Conservation (phyloP, 2,888 invertebrate species). For the Calameuta idolon region DNA sequence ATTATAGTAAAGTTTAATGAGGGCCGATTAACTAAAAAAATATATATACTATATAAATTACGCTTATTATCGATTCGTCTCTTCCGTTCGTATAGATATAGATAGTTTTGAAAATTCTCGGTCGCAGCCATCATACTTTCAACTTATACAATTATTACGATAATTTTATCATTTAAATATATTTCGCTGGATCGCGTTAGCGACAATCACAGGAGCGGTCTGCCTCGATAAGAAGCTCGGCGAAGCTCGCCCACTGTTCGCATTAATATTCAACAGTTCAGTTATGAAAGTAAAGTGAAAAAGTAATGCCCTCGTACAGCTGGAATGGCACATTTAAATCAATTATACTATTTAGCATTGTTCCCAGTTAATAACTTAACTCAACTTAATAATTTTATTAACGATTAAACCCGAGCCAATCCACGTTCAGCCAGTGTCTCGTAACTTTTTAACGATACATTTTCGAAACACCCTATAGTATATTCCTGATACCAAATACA, state of each 20-base stretch:
- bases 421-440: background rate
- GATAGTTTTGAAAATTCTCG: background rate
- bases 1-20: background rate
- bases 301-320: slow-evolving; percentile 53
- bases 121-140: slow-evolving; percentile 45
- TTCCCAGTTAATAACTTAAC: slow-evolving; percentile 53
- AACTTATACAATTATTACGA: slow-evolving; percentile 61
- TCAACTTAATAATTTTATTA: slow-evolving; percentile 51
- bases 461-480: background rate
- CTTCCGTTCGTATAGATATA: background rate
- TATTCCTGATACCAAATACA: background rate
- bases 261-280: slow-evolving; percentile 66
- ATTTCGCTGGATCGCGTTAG: slow-evolving; percentile 47
- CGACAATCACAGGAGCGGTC: slow-evolving; percentile 27
- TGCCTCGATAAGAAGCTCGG: slow-evolving; percentile 48
- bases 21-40: background rate
- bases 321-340: slow-evolving; percentile 55
- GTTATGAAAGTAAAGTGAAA: slow-evolving; percentile 67
- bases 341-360: slow-evolving; percentile 61
- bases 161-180: slow-evolving; percentile 59
- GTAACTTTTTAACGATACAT: background rate
- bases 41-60: background rate
- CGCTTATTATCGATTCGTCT: background rate
- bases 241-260: slow-evolving; percentile 47
- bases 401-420: background rate